Base-by-base conservation (phyloP, 2,888 invertebrate species). In the Drosophila monieri region DNA sequence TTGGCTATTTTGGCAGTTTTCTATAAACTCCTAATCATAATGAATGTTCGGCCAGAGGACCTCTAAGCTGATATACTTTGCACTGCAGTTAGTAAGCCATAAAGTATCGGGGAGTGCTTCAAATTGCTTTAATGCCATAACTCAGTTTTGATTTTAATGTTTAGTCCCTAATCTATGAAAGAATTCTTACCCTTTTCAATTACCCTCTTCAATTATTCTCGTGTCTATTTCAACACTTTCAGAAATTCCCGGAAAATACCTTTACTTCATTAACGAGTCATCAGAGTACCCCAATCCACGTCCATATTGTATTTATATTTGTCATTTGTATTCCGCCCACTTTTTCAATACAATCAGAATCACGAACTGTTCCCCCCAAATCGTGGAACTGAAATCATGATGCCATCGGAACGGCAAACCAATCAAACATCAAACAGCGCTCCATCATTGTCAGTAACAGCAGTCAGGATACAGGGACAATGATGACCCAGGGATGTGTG, bases 11-110 rank as follows among this genome's bases (percentile, higher is more conserved):
- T 32, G 43, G 59, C 21, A 65, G 58, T 65, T 78, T 67, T 80
- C 78, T 73, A 80, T 80, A 78, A 85, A 78, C 78, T 81, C 52
- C 62, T 73, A 85, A 85, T 87, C 64, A 81, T 87, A 67, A 85
- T 78, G 81, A 87, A 87, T 85, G 83, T 71, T 73, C 55, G 47
- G 71, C 59, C 54, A 54, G 56, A 70, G 48, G 32, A 32, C 23
- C 32, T 43, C 35, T 46, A 48, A 49, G 27, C 67, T 35, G 35
- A 15, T 12, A 41, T 39, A 10, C 32, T 15, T n/a, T n/a, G 6
- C 9, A 14, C 35, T 67, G 62, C 55, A 49, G 23, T 47, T 60
- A 55, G 35, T 39, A 52, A 25, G n/a, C 12, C 6, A 9, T 23
- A 23, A 54, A 30, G 6, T 30, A 8, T 9, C 0, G 2, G 9